Evolutionary conservation across 2,888 invertebrate genomes (phyloP).

Genomic region (Leucania comma): DNA sequence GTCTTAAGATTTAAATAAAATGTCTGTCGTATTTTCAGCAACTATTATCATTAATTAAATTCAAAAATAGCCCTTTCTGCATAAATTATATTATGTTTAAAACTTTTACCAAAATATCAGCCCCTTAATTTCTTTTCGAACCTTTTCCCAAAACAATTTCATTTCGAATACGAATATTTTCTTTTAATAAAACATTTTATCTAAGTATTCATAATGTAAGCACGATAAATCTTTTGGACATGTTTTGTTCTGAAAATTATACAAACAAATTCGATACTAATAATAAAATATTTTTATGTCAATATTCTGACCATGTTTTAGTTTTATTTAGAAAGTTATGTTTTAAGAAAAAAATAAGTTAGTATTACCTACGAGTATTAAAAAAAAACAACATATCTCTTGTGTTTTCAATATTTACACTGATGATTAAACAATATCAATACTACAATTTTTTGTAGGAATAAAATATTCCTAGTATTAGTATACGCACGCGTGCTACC

Average conservation of each 20-base stretch:
- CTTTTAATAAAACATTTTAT: constrained; percentile 22
- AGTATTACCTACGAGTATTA: too few relatives aligned
- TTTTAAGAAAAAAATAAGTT: not conserved
- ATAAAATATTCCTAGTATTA: constrained; percentile 51
- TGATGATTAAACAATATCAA: not conserved
- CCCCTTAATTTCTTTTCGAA: constrained; percentile 36
- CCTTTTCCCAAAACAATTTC: constrained; percentile 18
- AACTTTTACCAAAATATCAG: constrained; percentile 16
- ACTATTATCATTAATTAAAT: constrained; percentile 3
- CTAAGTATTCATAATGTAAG: constrained; percentile 9
- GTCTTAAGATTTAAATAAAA: not conserved
- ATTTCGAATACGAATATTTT: constrained; percentile 36
- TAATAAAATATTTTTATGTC: not conserved
- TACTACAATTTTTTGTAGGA: not conserved
- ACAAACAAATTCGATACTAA: constrained; percentile 8
- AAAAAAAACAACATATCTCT: too few relatives aligned
- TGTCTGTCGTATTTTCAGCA: not conserved
- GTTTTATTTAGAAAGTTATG: not conserved
- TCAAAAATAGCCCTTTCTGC: constrained; percentile 13
- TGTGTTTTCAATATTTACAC: too few relatives aligned
- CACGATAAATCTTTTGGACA: constrained; percentile 43
- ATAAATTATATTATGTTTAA: constrained; percentile 23
- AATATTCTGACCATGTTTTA: not conserved
- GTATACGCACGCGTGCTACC: constrained; percentile 58
- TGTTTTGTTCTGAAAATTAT: constrained; percentile 16